Evolutionary conservation across 2,888 invertebrate species (phyloP).

Genomic region (Troides aeacus): DNA sequence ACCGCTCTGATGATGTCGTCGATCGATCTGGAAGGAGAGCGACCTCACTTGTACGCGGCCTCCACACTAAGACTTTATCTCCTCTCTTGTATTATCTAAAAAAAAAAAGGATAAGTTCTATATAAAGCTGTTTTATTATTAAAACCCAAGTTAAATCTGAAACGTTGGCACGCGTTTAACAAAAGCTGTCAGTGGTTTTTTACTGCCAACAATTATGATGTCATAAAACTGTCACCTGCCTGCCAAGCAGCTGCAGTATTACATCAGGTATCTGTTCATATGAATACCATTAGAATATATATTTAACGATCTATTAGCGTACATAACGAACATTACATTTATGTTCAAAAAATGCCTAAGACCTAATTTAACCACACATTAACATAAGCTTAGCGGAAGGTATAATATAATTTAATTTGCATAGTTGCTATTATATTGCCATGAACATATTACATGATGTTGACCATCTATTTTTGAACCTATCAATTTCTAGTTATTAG

Average conservation of each 20-base stretch:
- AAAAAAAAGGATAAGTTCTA: background rate
- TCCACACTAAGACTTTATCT: no score
- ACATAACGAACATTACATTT: background rate
- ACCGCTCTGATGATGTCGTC: no score
- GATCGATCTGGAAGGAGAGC: no score
- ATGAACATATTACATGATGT: no score
- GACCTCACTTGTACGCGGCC: no score
- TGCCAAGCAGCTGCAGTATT: conserved; percentile 29
- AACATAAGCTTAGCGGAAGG: no score
- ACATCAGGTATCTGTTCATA: conserved; percentile 15
- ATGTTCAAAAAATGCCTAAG: background rate
- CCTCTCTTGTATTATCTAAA: no score
- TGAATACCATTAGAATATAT: conserved; percentile 22
- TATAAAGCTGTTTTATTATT: conserved; percentile 7
- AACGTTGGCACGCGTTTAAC: conserved; percentile 8
- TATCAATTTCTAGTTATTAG: no score
- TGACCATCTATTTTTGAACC: no score
- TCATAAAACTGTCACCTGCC: conserved; percentile 32
- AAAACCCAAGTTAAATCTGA: conserved; percentile 28
- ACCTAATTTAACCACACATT: no score
- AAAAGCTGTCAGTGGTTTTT: conserved; percentile 25
- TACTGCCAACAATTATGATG: conserved; percentile 21
- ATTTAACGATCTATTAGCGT: conserved; percentile 1
- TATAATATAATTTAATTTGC: no score
- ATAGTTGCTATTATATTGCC: no score